Base-by-base conservation (phyloP, 2,113 vertebrate species). In the Baryphthengus martii region DNA sequence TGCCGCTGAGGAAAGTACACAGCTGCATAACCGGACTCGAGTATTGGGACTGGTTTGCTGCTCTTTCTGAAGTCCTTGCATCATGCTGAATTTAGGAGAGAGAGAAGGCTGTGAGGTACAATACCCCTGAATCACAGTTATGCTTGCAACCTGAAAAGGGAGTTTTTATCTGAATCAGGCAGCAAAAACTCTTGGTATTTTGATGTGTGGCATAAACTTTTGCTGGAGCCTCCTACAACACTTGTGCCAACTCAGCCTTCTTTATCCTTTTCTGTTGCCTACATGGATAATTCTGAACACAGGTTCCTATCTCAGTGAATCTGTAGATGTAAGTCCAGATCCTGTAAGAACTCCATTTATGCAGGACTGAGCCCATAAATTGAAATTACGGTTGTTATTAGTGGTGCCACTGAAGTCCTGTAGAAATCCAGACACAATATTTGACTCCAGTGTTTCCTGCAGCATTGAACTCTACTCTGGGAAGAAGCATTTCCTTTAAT, bases 401-500 rank as follows among this genome's bases (percentile, higher is more conserved):
- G 15, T 72, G 67, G 35, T 79, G 28, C 17, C 29, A 66, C 63
- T 88, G 59, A 55, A 71, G 73, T 65, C 13, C 29, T 59, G 72
- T 49, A 77, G 80, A 92, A 88, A 93, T 50, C n/a, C 71, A 96
- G 93, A 90, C 52, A 39, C 35, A 59, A 26, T 77, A 84, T 86
- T 90, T 93, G 68, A 90, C 42, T 89, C 63, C 47, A 52, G 65
- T 50, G 44, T 83, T 92, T 95, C 73, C 86, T 91, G 87, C 66
- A 93, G 67, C 93, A 93, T 42, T 21, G 40, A 96, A 91, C 89
- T 91, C 62, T 78, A 50, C 81, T 76, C 87, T 73, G 58, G 49
- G 87, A 93, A 91, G 89, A 95, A 85, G 66, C 53, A 88, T 95
- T 96, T 93, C 81, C 81, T 91, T 95, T 95, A 21, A 56, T 95